Base-by-base conservation (phyloP, 2,797 vertebrate species). In the Epinephelus awoara region DNA sequence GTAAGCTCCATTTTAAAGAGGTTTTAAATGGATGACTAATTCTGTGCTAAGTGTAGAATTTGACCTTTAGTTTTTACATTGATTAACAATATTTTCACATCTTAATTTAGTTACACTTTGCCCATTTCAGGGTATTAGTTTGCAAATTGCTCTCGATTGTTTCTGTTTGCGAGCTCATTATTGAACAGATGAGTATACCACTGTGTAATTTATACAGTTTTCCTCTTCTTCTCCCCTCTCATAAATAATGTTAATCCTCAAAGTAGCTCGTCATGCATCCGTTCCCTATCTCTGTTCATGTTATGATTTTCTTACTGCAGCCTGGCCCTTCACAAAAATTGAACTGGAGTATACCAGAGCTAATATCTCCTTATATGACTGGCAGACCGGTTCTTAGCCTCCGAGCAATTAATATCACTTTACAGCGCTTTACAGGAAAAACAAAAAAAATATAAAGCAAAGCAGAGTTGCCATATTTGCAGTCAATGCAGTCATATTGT, bases 11-110 rank as follows among this genome's bases (percentile, higher is more conserved):
- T 80, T 77, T 68, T 69, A 52, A 73, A 77, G 27, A 56, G 21
- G 40, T 58, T 77, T 75, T 64, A 65, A 72, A 75, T 25, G 23
- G 18, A 74, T 74, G 54, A 79, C 58, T 88, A 79, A 89, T 87
- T 90, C 65, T 71, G 68, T 83, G 62, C 63, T 57, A 72, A 63
- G 25, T 52, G 47, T 56, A 50, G 18, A 47, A 71, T 72, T 65
- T 88, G 81, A 90, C 79, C 84, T 80, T 84, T 51, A 44, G 17
- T 67, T 82, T 75, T 73, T 65, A 54, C 52, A 66, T 56, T 83
- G 50, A 66, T 79, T 80, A 52, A 40, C 49, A 66, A 61, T 67
- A 77, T 79, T 74, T 78, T 77, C 21, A 55, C 25, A 59, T 83
- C 51, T 69, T 61, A 76, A 77, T 77, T 77, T 21, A 71, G 56